phyloP scores from a whole-genome alignment of 2,888 invertebrate genomes.

The Habroteleia sp. region DNA sequence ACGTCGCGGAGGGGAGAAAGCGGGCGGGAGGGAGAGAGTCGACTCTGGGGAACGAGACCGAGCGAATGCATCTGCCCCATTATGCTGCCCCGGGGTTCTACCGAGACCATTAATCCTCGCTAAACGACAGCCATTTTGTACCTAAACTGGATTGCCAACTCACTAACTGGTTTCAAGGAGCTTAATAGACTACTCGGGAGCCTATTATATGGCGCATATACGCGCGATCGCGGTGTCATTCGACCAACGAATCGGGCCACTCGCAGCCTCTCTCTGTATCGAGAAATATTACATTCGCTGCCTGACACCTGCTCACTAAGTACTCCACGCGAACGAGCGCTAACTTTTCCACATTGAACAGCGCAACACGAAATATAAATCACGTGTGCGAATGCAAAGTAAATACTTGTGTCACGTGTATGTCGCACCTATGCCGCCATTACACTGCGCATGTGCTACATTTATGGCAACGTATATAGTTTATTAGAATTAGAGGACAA shows the following conservation, averaged over 20 bases:
- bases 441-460: no score
- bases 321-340: constrained; percentile 56
- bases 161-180: constrained; percentile 80
- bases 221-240: constrained; percentile 76
- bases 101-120: constrained; percentile 80
- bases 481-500: no score
- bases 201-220: constrained; percentile 75
- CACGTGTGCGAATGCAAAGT: no score
- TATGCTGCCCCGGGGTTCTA: constrained; percentile 77
- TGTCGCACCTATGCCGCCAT: no score
- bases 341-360: constrained; percentile 39
- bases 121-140: constrained; percentile 82
- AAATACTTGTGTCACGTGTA: no score
- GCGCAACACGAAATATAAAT: no score
- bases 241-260: constrained; percentile 58
- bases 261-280: constrained; percentile 35
- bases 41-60: constrained; percentile 23
- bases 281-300: constrained; percentile 55
- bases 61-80: constrained; percentile 79
- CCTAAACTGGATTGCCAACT: constrained; percentile 81
- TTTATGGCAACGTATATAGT: no score
- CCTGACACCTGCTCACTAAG: constrained; percentile 59
- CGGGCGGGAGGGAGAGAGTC: constrained; percentile 6
- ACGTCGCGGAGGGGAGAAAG: constrained; percentile 34
- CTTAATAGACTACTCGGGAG: constrained; percentile 79